These are phyloP conservation scores for Nycticryphes semicollaris DNA, from an alignment of 2,113 vertebrate species.

Conservation along the genomic window DNA sequence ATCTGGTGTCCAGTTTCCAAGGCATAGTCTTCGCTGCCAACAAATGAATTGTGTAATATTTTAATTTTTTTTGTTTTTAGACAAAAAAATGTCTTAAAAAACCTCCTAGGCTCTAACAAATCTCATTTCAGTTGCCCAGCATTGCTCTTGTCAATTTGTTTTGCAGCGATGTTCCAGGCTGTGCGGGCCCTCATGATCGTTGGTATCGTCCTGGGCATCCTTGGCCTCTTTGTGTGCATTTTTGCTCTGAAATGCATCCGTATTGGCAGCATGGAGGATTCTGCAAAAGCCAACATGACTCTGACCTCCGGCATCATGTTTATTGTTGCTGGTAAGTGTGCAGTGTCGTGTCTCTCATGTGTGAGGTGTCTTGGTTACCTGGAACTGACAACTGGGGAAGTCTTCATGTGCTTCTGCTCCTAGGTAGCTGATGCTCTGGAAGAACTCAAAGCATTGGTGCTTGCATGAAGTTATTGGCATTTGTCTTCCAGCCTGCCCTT, in stretches of 20 bases:
- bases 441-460: neutral
- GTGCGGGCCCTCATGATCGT: constrained; percentile 90
- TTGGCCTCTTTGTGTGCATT: constrained; percentile 82
- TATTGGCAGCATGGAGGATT: constrained; percentile 88
- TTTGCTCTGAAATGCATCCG: constrained; percentile 89
- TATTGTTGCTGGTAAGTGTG: constrained; percentile 80
- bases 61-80: neutral
- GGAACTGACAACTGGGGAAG: neutral
- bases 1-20: neutral
- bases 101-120: neutral
- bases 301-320: constrained; percentile 86
- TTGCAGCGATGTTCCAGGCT: constrained; percentile 86
- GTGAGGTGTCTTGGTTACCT: neutral
- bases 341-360: rapidly evolving
- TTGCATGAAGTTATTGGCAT: neutral
- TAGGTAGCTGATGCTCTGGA: neutral
- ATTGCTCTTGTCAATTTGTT: neutral
- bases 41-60: neutral
- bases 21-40: neutral
- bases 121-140: rapidly evolving
- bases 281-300: constrained; percentile 89
- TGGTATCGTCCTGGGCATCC: constrained; percentile 82
- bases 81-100: neutral
- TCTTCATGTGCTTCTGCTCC: neutral
- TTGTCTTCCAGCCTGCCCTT: neutral